A percentile compares a stretch with the other conserved stretches of the same genome.
phyloP scores from a whole-genome alignment of 2,797 vertebrate species.

The Sebastes vulpes region DNA sequence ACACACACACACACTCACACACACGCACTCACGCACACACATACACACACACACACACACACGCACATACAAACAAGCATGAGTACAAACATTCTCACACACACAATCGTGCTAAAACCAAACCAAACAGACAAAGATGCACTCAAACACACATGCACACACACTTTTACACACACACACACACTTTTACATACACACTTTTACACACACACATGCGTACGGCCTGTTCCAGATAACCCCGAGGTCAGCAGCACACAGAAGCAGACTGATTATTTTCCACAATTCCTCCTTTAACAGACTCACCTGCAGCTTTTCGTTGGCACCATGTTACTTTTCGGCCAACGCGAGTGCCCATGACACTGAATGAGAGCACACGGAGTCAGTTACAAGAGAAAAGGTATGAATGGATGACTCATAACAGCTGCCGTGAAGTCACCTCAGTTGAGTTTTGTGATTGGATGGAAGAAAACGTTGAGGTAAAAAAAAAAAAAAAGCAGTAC shows the following conservation, averaged over 20 bases:
- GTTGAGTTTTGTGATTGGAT: slow-evolving; percentile 79
- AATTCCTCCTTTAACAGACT: slow-evolving; percentile 69
- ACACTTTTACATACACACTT: not conserved
- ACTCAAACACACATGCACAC: not conserved
- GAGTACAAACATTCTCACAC: slow-evolving; percentile 5
- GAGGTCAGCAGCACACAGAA: slow-evolving; percentile 54
- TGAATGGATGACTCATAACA: slow-evolving; percentile 84
- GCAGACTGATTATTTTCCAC: slow-evolving; percentile 46
- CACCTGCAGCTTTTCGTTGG: slow-evolving; percentile 72
- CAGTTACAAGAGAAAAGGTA: slow-evolving; percentile 69
- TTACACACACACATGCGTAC: not conserved
- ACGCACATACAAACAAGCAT: not conserved
- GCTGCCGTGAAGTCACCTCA: slow-evolving; percentile 77
- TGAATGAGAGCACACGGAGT: slow-evolving; percentile 65
- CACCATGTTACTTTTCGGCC: slow-evolving; percentile 64
- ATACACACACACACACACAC: not conserved
- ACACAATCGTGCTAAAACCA: not conserved
- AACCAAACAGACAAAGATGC: not conserved
- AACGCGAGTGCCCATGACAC: slow-evolving; percentile 65
- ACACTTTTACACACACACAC: not conserved
- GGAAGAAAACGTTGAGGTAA: slow-evolving; percentile 55
- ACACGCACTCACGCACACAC: not conserved
- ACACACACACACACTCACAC: slow-evolving; percentile 5
- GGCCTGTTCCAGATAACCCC: slow-evolving; percentile 44
- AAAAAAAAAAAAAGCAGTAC: slow-evolving; percentile 52